These are phyloP conservation scores for Otolemur crassicaudatus DNA, from an alignment of 2,797 vertebrate species.

Conservation along the genomic window DNA sequence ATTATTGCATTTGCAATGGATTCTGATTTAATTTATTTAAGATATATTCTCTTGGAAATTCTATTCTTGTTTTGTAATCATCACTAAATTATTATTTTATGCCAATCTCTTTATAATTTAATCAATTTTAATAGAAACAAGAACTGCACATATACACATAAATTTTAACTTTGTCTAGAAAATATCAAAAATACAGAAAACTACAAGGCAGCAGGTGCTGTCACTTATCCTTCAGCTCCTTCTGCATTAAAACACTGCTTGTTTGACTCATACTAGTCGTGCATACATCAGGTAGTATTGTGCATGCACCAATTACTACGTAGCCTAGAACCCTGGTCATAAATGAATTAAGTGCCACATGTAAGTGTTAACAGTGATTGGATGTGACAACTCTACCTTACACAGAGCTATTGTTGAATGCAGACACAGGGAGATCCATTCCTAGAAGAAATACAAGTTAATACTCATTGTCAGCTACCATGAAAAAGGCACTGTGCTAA, in stretches of 20 bases:
- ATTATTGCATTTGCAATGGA: neutral
- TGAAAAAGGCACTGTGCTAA: neutral
- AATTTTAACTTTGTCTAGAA: conserved; percentile 58
- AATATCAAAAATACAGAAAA: conserved; percentile 19
- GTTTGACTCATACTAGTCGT: conserved; percentile 52
- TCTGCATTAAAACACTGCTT: conserved; percentile 64
- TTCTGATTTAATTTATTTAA: conserved; percentile 34
- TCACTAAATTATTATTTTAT: neutral
- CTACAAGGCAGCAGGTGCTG: conserved; percentile 2
- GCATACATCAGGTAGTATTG: conserved; percentile 59
- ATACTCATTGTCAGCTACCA: neutral
- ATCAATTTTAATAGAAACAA: conserved; percentile 51
- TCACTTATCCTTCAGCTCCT: conserved; percentile 68
- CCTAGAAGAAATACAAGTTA: neutral
- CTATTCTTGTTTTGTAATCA: conserved; percentile 5
- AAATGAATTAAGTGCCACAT: conserved; percentile 48
- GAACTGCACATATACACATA: neutral
- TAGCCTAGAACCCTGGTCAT: conserved; percentile 44
- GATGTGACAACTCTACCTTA: neutral
- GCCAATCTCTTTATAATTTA: conserved; percentile 58
- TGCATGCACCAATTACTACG: conserved; percentile 38
- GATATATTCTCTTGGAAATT: conserved; percentile 30
- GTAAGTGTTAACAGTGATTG: neutral
- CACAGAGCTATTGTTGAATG: conserved; percentile 47
- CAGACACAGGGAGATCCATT: conserved; percentile 38